Conservation (phyloP, 2,888 invertebrate species). For the Cancer borealis region DNA sequence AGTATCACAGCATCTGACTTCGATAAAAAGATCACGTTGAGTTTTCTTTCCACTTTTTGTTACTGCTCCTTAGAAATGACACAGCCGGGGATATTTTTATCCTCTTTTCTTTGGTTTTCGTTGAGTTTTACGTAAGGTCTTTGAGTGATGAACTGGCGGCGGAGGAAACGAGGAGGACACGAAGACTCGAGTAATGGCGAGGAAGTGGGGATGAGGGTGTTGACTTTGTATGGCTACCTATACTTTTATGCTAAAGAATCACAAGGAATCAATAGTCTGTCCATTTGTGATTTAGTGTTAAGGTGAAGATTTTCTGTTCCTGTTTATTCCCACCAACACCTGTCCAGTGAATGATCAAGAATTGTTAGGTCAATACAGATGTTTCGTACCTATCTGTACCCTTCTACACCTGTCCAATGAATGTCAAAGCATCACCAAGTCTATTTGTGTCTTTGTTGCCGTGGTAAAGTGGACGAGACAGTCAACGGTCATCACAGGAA, state of each 20-base stretch:
- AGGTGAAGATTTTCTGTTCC: background rate
- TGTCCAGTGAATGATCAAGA: background rate
- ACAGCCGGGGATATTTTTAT: background rate
- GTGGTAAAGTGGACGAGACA: background rate
- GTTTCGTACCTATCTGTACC: background rate
- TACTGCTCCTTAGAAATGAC: background rate
- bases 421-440: background rate
- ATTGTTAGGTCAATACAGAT: background rate
- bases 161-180: background rate
- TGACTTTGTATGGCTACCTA: background rate
- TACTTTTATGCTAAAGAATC: background rate
- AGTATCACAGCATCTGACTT: slow-evolving; percentile 17
- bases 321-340: background rate
- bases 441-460: background rate
- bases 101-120: background rate
- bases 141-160: background rate
- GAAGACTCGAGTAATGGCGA: background rate
- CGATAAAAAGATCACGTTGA: slow-evolving; percentile 5
- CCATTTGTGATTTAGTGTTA: background rate
- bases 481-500: background rate
- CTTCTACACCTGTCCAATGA: background rate
- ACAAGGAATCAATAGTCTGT: background rate
- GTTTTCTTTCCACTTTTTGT: slow-evolving; percentile 27
- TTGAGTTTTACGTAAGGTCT: background rate
- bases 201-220: background rate